A percentile compares a stretch with the other conserved stretches of the same genome.
Conservation (phyloP, 1,140 invertebrate genomes). For the Stenopsyche tienmushanensis region DNA sequence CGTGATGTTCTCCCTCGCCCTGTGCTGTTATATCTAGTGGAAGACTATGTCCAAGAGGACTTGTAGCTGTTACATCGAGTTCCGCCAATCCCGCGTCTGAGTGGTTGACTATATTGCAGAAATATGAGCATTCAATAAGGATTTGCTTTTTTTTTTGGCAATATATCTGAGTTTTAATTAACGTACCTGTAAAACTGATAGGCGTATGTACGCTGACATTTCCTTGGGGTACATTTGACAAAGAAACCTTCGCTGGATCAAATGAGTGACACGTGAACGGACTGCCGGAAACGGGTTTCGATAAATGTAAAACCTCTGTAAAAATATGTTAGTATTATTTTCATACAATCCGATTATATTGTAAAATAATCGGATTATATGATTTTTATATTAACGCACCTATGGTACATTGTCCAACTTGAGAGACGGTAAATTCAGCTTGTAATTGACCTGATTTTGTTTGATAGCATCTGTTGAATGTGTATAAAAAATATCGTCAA, state of each 20-base stretch:
- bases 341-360: no score
- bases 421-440: constrained; percentile 87
- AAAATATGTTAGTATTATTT: constrained; percentile 31
- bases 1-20: constrained; percentile 70
- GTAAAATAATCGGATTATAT: neutral
- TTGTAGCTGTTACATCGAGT: constrained; percentile 83
- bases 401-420: constrained; percentile 66
- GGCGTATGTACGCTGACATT: constrained; percentile 81
- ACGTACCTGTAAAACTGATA: constrained; percentile 77
- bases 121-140: neutral
- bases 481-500: constrained; percentile 10
- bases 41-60: constrained; percentile 84
- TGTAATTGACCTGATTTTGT: constrained; percentile 91
- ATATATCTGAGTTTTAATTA: neutral
- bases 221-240: constrained; percentile 73
- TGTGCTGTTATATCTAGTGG: constrained; percentile 77
- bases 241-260: constrained; percentile 77
- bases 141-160: neutral
- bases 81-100: constrained; percentile 87
- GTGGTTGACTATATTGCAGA: constrained; percentile 69
- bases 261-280: constrained; percentile 95
- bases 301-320: constrained; percentile 84
- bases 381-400: constrained; percentile 49
- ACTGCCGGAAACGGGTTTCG: constrained; percentile 89
- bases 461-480: constrained; percentile 76